Conservation (phyloP, 2,888 invertebrate species). For the Bhutanitis thaidina region DNA sequence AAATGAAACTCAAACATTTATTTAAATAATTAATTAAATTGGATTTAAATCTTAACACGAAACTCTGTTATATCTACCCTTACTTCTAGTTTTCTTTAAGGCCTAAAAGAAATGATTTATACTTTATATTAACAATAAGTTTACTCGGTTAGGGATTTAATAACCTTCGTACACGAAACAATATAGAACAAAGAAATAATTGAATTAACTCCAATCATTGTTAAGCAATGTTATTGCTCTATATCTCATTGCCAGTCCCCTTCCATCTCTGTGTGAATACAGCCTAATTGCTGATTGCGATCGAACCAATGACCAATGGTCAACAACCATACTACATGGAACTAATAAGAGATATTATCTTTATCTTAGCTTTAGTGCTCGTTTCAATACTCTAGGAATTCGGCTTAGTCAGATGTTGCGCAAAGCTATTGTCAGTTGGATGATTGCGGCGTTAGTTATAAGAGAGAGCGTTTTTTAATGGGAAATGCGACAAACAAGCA, state of each 20-base stretch:
- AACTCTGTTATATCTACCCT: too few species aligned
- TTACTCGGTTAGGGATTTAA: not conserved
- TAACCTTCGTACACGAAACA: not conserved
- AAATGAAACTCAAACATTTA: too few species aligned
- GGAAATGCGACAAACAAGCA: too few species aligned
- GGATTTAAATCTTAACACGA: too few species aligned
- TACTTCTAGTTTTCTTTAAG: too few species aligned
- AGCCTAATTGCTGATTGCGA: conserved; percentile 30
- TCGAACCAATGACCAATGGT: conserved; percentile 29
- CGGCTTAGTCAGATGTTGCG: conserved; percentile 35
- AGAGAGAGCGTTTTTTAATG: not conserved
- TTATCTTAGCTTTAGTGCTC: conserved; percentile 21
- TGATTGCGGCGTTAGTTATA: not conserved
- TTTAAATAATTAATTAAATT: too few species aligned
- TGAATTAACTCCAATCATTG: conserved; percentile 1
- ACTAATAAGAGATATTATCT: conserved; percentile 27
- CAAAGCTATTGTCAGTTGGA: conserved; percentile 7
- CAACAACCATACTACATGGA: conserved; percentile 24
- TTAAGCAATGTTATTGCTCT: not conserved
- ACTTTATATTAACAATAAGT: not conserved
- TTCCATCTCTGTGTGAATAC: conserved; percentile 11
- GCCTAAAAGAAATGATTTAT: too few species aligned
- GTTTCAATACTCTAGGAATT: conserved; percentile 33
- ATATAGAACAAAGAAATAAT: conserved; percentile 1
- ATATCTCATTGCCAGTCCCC: not conserved